phyloP scores from a whole-genome alignment of 2,888 invertebrate genomes.

The Apodemia hepburni region DNA sequence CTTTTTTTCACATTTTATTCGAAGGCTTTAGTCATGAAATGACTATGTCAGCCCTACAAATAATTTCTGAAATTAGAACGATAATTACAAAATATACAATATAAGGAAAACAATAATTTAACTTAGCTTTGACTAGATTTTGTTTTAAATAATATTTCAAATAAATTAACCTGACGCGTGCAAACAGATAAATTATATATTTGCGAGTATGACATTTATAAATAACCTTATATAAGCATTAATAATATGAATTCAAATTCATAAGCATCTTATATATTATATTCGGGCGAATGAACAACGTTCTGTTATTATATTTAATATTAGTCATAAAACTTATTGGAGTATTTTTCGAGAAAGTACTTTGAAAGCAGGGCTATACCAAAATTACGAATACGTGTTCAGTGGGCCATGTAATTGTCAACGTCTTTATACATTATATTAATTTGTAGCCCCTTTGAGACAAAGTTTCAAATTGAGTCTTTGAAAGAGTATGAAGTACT shows the following conservation, averaged over 20 bases:
- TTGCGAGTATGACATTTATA: not conserved
- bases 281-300: conserved; percentile 6
- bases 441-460: conserved; percentile 20
- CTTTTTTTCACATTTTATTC: too few species aligned
- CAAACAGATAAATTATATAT: too few species aligned
- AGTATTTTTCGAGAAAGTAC: conserved; percentile 11
- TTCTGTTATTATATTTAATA: conserved; percentile 10
- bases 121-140: too few species aligned
- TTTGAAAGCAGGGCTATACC: conserved; percentile 11
- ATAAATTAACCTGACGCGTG: too few species aligned
- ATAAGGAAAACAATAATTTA: too few species aligned
- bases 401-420: conserved; percentile 19
- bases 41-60: too few species aligned
- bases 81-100: too few species aligned
- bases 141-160: too few species aligned
- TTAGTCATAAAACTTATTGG: conserved; percentile 13
- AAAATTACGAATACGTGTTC: conserved; percentile 21
- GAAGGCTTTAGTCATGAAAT: too few species aligned
- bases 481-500: conserved; percentile 19
- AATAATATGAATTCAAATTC: conserved; percentile 3
- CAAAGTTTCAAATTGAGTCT: conserved; percentile 21
- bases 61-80: too few species aligned
- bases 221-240: not conserved
- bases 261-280: conserved; percentile 5
- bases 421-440: conserved; percentile 20